Base-by-base conservation (phyloP, 2,888 invertebrate species). In the Laspeyria flexula region DNA sequence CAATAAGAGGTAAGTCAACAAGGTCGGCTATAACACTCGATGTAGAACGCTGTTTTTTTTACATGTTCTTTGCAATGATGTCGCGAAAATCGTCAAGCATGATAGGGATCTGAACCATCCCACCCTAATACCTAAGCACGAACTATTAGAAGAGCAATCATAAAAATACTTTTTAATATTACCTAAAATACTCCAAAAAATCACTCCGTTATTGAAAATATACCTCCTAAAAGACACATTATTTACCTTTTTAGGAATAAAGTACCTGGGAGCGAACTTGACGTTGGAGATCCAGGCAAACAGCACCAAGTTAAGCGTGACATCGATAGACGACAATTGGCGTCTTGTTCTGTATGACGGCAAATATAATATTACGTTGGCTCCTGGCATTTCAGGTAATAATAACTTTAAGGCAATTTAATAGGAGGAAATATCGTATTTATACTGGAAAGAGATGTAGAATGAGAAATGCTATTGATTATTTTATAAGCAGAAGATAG, bases 221-320 rank as follows among this genome's bases (percentile, higher is more conserved):
- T 0, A 35, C 21, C 5, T 21, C 3, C 21, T 21, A 21, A 21
- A 21, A 21, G 3, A 3, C 2, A 21, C 2, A 3, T 21, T 21
- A 21, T 21, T 21, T 21, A 21, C n/a, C n/a, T 21, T 65, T 64
- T 11, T 69, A 93, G 92, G 91, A 18, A 81, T 92, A 43, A 90
- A 92, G 51, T 93, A 90, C 44, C 69, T 91, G 5, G 93, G 92
- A 0, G 80, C 90, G 0, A 83, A 82, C 33, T 55, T 93, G 13
- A 85, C 83, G 0, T 56, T 93, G 38, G 85, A 88, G 40, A 79
- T 91, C 3, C 65, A 80, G 9, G 53, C 66, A 1, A 58, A 67
- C 11, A 79, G 71, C 10, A 80, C 85, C 0, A 77, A 81, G 1
- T 44, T 93, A 30, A 80, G 71, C 1, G 87, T 90, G 16, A 63